Evolutionary conservation across 2,888 invertebrate genomes (phyloP).

Genomic region (Urechis unicinctus): DNA sequence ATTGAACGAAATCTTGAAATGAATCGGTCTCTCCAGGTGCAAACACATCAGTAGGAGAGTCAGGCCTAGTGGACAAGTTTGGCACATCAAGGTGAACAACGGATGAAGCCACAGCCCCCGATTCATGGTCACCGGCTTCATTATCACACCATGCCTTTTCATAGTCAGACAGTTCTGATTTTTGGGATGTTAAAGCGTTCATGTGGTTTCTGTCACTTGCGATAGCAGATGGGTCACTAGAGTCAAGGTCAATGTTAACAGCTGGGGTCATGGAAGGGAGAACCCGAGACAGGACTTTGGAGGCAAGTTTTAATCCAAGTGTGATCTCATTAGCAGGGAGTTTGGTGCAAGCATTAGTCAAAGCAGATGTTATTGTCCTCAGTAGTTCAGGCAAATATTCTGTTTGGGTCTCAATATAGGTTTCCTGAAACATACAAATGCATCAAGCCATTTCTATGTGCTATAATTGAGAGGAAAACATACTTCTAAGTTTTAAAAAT

Average conservation of each 20-base stretch:
- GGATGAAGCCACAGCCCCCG: too few species aligned
- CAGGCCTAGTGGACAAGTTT: too few species aligned
- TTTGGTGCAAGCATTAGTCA: constrained; percentile 57
- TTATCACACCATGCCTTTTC: too few species aligned
- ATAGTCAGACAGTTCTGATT: too few species aligned
- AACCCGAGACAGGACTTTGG: constrained; percentile 68
- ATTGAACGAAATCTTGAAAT: constrained; percentile 18
- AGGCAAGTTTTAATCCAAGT: constrained; percentile 63
- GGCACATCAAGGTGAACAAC: too few species aligned
- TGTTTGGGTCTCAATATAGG: constrained; percentile 69
- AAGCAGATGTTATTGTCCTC: constrained; percentile 61
- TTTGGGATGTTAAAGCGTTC: too few species aligned
- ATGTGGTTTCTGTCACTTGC: too few species aligned
- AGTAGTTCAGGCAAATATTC: constrained; percentile 73
- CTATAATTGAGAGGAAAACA: neutral
- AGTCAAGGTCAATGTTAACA: neutral
- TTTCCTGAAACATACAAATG: constrained; percentile 53
- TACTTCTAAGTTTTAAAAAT: neutral
- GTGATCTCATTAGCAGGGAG: constrained; percentile 62
- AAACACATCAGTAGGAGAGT: too few species aligned
- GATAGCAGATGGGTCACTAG: too few species aligned
- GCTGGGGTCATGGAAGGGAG: constrained; percentile 56
- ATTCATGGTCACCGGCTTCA: too few species aligned
- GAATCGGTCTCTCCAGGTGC: constrained; percentile 9
- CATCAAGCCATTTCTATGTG: neutral